Percentiles rank a stretch among this genome's conserved stretches.
These are phyloP conservation scores for Corticium candelabrum DNA, from an alignment of 37 sponge, comb jelly and placozoan genomes.

Conservation along the genomic window DNA sequence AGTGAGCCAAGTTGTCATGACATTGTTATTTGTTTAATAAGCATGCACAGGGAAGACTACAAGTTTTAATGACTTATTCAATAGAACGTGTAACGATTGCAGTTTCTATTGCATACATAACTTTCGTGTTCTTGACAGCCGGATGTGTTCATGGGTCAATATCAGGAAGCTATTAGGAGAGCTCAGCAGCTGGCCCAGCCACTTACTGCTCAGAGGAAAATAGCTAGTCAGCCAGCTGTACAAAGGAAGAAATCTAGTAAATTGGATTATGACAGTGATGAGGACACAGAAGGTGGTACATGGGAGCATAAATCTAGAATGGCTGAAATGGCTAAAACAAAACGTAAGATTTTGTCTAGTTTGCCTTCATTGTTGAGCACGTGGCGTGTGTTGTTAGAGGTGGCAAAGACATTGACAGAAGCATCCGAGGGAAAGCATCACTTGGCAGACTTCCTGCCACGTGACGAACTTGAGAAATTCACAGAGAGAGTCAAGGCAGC, in stretches of 20 bases:
- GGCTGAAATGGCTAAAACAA: constrained; percentile 68
- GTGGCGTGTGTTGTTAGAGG: constrained; percentile 20
- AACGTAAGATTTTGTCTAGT: constrained; percentile 17
- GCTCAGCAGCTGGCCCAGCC: constrained; percentile 22
- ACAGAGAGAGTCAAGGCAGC: constrained; percentile 55
- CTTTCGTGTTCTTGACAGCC: too few relatives aligned
- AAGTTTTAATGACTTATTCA: too few relatives aligned
- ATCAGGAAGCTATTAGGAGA: neutral
- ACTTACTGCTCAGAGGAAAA: neutral
- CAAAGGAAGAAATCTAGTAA: constrained; percentile 19
- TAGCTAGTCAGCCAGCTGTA: constrained; percentile 7
- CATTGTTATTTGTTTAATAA: too few relatives aligned
- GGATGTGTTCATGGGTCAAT: too few relatives aligned
- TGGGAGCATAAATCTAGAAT: constrained; percentile 88
- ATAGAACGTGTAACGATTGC: too few relatives aligned
- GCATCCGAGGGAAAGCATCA: constrained; percentile 78
- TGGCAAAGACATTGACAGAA: constrained; percentile 49
- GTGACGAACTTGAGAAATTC: constrained; percentile 77
- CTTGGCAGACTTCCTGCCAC: constrained; percentile 90
- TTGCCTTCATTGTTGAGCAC: neutral
- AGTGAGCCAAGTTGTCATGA: too few relatives aligned
- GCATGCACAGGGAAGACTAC: too few relatives aligned
- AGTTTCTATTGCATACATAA: too few relatives aligned
- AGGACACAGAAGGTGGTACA: constrained; percentile 76
- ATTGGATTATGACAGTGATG: constrained; percentile 95